Evolutionary conservation across 2,113 vertebrate species (phyloP).

Genomic region (Notothenia coriiceps): DNA sequence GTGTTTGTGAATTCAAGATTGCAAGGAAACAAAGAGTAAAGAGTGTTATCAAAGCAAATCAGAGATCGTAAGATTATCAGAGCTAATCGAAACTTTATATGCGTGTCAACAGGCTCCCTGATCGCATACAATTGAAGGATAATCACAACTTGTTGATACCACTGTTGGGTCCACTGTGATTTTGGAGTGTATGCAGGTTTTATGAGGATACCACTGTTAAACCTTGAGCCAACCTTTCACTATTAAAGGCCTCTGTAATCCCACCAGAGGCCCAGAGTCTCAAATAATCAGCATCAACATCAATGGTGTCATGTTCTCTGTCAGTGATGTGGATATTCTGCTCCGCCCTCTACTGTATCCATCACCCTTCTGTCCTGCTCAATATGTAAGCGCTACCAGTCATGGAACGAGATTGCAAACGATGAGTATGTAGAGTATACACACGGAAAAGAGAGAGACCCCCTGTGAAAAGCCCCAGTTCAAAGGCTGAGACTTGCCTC

Average conservation of each 20-base stretch:
- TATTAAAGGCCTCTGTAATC: constrained; percentile 30
- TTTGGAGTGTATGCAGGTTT: constrained; percentile 12
- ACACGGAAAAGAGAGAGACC: constrained; percentile 43
- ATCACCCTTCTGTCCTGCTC: constrained; percentile 43
- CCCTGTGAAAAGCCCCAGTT: constrained; percentile 71
- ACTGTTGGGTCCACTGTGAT: constrained; percentile 12
- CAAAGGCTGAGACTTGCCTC: constrained; percentile 77
- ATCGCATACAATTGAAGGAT: constrained; percentile 5
- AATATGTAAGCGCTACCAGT: constrained; percentile 37
- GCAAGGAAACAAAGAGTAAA: constrained; percentile 38
- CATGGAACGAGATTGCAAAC: constrained; percentile 33
- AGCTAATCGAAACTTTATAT: constrained; percentile 20
- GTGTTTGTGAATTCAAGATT: not conserved
- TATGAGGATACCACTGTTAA: constrained; percentile 34
- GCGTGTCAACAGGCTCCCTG: not conserved
- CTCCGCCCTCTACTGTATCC: constrained; percentile 35
- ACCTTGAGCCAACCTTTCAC: constrained; percentile 35
- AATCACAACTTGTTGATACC: constrained; percentile 33
- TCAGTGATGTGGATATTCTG: constrained; percentile 58
- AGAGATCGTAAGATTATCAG: constrained; percentile 40
- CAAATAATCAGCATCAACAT: constrained; percentile 54
- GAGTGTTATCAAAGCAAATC: constrained; percentile 46
- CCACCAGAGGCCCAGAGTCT: constrained; percentile 45
- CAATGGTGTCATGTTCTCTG: constrained; percentile 53
- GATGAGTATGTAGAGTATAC: constrained; percentile 48